Base-by-base conservation (phyloP, 2,797 vertebrate species). In the Pipistrellus kuhlii region DNA sequence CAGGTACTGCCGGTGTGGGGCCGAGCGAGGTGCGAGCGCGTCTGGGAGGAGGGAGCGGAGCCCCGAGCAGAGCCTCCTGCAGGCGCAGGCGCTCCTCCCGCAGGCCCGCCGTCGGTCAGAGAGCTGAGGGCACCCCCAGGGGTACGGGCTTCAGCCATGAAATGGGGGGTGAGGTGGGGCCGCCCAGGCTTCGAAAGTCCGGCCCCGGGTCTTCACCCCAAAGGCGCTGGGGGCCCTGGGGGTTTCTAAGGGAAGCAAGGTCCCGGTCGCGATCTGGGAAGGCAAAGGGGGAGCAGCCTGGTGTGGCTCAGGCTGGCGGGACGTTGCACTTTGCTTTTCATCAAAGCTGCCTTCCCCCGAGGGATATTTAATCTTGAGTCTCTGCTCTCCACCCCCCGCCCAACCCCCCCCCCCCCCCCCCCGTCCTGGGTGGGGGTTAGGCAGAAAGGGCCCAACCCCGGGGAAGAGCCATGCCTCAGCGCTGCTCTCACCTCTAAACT, bases 211-310 rank as follows among this genome's bases (percentile, higher is more conserved):
- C 75, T 90, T 76, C 71, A 14, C 35, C 64, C 57, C 80, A 17
- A 75, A 82, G 51, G 18, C 46, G 0, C 6, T 27, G 17, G 20
- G 35, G 8, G 20, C 15, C 11, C 51, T 0, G 66, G 62, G 66
- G 55, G 46, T 64, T 90, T 59, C 57, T n/a, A 48, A 91, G 82
- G 72, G 44, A 90, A 87, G 20, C 62, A 71, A 83, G 87, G 32
- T 57, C 21, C 38, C 21, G 46, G 13, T 87, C 30, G 48, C 38
- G 46, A 72, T 69, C 71, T 25, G 6, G 55, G 62, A 57, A 76
- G 27, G 23, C 62, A 21, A 51, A 8, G 57, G 30, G 57, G 30
- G 17, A 82, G 46, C 73, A 57, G 20, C 1, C 21, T 15, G 57
- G 2, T 57, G 30, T 90, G 76, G 9, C 41, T 55, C 21, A 0